These are phyloP conservation scores for Peromyscus polionotus DNA, from an alignment of 2,113 vertebrate species.

Conservation along the genomic window DNA sequence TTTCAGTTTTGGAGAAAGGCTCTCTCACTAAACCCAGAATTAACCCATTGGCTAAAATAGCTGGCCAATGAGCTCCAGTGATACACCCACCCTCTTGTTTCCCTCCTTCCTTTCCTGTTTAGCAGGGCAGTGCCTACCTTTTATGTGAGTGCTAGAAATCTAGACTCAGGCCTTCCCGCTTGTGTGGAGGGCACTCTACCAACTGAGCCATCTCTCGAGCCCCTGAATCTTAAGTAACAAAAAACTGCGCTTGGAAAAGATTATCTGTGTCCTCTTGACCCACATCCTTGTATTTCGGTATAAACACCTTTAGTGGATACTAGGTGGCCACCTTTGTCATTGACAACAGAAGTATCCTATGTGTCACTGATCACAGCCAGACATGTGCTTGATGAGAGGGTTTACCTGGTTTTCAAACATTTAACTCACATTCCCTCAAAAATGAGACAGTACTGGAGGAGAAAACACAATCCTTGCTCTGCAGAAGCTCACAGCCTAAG, in stretches of 20 bases:
- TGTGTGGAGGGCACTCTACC: background rate
- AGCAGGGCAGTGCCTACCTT: background rate
- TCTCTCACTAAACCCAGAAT: background rate
- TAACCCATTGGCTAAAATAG: background rate
- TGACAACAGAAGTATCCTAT: background rate
- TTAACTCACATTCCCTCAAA: background rate
- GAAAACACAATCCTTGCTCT: background rate
- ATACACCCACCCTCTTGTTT: background rate
- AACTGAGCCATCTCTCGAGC: too few relatives aligned
- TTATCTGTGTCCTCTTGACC: background rate
- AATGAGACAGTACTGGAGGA: background rate
- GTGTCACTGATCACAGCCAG: background rate
- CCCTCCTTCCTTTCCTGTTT: background rate
- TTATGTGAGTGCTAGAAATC: background rate
- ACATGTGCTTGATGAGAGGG: background rate
- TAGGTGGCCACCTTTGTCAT: background rate
- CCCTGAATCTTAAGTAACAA: background rate
- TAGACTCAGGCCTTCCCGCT: background rate
- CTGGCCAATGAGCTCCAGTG: background rate
- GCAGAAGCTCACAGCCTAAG: background rate
- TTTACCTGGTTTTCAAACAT: background rate
- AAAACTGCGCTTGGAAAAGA: background rate
- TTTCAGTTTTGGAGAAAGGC: background rate
- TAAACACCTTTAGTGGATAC: background rate
- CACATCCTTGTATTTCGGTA: slow-evolving; percentile 1